Evolutionary conservation across 2,113 vertebrate genomes (phyloP).

Genomic region (Scomber japonicus): DNA sequence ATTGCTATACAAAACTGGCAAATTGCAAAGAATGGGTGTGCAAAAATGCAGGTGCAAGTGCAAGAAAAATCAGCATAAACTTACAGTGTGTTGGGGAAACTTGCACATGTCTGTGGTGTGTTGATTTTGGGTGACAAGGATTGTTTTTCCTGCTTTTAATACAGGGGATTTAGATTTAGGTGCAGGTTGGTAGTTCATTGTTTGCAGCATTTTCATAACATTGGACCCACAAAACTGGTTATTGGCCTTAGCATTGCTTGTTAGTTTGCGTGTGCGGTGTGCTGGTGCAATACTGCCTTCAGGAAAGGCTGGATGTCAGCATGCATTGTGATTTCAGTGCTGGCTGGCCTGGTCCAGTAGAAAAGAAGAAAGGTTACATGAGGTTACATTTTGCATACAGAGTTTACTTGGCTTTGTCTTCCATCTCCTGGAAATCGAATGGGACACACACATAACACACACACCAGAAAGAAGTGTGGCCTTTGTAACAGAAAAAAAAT

Average conservation of each 20-base stretch:
- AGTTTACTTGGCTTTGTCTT: conserved; percentile 18
- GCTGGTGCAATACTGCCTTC: background rate
- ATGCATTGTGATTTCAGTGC: background rate
- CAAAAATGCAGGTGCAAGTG: background rate
- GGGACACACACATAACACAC: conserved; percentile 8
- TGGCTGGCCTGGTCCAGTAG: background rate
- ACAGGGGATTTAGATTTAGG: background rate
- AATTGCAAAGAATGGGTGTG: too few species aligned
- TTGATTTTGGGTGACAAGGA: background rate
- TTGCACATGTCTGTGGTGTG: background rate
- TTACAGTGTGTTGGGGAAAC: background rate
- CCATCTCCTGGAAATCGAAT: background rate
- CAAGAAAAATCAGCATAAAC: background rate
- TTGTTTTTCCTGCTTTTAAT: too few species aligned
- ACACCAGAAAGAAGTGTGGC: background rate
- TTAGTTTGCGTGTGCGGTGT: background rate
- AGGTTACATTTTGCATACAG: conserved; percentile 13
- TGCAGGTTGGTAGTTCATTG: background rate
- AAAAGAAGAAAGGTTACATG: conserved; percentile 34
- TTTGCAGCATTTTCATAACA: background rate
- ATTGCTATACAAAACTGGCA: too few species aligned
- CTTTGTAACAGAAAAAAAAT: background rate
- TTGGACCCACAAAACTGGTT: background rate
- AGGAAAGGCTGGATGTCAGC: background rate
- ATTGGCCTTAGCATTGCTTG: background rate